Conservation (phyloP, 2,888 invertebrate species). For the Catonia carolina region DNA sequence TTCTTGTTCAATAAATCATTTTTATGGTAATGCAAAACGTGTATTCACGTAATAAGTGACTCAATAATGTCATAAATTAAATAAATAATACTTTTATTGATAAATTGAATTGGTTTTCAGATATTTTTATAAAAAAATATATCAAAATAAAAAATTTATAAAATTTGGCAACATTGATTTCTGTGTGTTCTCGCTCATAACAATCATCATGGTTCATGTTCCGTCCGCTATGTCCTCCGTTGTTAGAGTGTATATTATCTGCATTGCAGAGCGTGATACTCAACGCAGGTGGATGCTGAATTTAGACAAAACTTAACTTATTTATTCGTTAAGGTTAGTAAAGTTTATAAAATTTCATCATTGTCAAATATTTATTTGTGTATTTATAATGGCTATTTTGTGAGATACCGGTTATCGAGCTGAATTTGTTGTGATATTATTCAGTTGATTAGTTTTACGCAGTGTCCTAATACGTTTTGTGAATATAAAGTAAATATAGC, state of each 20-base stretch:
- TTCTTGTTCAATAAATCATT: no score
- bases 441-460: no score
- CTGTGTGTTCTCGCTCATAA: conserved; percentile 6
- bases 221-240: conserved; percentile 34
- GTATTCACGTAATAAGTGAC: no score
- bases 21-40: no score
- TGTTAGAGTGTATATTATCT: conserved; percentile 33
- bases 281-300: conserved; percentile 30
- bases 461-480: no score
- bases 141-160: not conserved
- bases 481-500: no score
- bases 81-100: no score
- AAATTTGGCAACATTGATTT: conserved; percentile 10
- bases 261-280: conserved; percentile 29
- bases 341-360: not conserved
- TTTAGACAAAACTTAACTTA: conserved; percentile 42
- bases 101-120: no score
- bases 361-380: not conserved
- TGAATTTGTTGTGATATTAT: no score
- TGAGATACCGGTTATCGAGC: no score
- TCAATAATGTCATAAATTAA: no score
- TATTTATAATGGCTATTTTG: no score
- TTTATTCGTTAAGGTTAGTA: conserved; percentile 51
- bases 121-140: not conserved
- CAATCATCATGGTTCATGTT: conserved; percentile 33